A percentile compares a stretch with the other conserved stretches of the same genome.
Conservation (phyloP, 30 jellyfish, hydroid and myxozoan genomes). For the Chrysaora quinquecirrha region DNA sequence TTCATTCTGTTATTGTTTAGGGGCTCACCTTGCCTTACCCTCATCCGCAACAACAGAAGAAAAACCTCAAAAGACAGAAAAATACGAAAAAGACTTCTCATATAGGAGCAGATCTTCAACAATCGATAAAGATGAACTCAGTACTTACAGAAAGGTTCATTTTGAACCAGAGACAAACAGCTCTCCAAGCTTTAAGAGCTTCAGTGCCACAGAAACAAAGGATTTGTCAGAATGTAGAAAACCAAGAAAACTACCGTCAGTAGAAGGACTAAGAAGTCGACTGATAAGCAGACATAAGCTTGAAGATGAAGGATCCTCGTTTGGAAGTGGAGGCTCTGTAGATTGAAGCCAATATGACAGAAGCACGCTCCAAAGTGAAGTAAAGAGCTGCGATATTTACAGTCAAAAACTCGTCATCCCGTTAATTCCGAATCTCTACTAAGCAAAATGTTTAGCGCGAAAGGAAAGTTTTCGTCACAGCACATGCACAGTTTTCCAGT, state of each 20-base stretch:
- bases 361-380: too few species aligned
- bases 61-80: slow-evolving; percentile 21
- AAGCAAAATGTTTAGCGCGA: too few species aligned
- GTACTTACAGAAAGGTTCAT: slow-evolving; percentile 49
- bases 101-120: slow-evolving; percentile 2
- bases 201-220: background rate
- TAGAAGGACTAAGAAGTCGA: slow-evolving; percentile 81
- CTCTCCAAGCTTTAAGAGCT: slow-evolving; percentile 25
- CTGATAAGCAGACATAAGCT: slow-evolving; percentile 74
- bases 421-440: too few species aligned
- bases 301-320: slow-evolving; percentile 96
- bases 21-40: slow-evolving; percentile 89
- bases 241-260: slow-evolving; percentile 88
- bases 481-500: too few species aligned
- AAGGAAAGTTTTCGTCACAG: too few species aligned
- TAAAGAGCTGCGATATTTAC: too few species aligned
- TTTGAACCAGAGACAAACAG: slow-evolving; percentile 49
- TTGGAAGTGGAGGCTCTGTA: slow-evolving; percentile 92
- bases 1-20: too few species aligned
- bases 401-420: too few species aligned
- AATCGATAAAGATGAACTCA: slow-evolving; percentile 13
- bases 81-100: slow-evolving; percentile 9
- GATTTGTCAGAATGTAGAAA: slow-evolving; percentile 71
- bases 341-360: slow-evolving; percentile 37
- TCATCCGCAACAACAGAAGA: slow-evolving; percentile 43